A percentile compares a stretch with the other conserved stretches of the same genome.
These are phyloP conservation scores for Amazona guildingii DNA, from an alignment of 2,113 vertebrate species.

Conservation along the genomic window DNA sequence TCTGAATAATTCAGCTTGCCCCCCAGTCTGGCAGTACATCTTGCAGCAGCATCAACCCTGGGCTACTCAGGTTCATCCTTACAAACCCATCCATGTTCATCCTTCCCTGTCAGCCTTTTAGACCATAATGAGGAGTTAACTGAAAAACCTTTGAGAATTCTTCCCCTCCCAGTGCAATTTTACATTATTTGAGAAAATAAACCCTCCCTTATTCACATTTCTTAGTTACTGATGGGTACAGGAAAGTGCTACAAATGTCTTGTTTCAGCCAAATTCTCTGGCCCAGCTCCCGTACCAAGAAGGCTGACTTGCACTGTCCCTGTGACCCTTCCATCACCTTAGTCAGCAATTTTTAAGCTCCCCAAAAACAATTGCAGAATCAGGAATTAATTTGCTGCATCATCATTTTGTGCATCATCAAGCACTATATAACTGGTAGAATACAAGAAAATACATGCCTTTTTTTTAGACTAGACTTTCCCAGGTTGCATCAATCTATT, in stretches of 20 bases:
- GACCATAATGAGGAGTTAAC: not conserved
- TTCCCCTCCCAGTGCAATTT: not conserved
- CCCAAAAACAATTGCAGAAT: not conserved
- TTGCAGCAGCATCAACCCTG: not conserved
- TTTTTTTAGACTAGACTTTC: not conserved
- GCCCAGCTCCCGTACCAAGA: not conserved
- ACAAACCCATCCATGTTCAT: not conserved
- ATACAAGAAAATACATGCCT: not conserved
- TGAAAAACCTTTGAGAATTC: not conserved
- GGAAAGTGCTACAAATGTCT: not conserved
- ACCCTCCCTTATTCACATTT: not conserved
- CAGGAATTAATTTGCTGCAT: conserved; percentile 7
- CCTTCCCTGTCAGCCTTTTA: not conserved
- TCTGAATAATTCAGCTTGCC: not conserved
- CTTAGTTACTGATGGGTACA: not conserved
- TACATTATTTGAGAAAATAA: not conserved
- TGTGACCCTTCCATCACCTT: not conserved
- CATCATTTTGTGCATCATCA: not conserved
- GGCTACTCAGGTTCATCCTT: not conserved
- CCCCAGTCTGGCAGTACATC: not conserved
- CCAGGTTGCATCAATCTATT: not conserved
- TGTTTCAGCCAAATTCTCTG: not conserved
- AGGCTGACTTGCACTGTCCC: not conserved
- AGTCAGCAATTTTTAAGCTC: not conserved
- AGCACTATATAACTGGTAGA: not conserved